These are phyloP conservation scores for Macroteleia sp. DNA, from an alignment of 2,888 invertebrate species.

Conservation along the genomic window DNA sequence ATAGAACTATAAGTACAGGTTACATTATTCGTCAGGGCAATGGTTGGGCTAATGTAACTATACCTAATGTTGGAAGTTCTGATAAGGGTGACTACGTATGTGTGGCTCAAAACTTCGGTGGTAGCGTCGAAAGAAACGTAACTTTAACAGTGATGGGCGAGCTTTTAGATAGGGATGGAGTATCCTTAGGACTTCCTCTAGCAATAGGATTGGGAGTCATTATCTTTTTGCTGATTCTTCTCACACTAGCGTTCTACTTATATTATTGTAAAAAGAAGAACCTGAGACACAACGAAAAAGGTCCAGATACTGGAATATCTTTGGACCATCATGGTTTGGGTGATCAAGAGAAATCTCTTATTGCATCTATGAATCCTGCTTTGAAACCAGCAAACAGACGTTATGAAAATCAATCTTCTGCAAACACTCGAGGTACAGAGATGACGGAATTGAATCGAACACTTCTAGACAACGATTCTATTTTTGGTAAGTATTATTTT, in stretches of 20 bases:
- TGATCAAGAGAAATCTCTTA: conserved; percentile 93
- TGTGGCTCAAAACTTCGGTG: conserved; percentile 92
- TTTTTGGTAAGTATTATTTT: conserved; percentile 90
- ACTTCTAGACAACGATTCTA: conserved; percentile 91
- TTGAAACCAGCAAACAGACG: conserved; percentile 92
- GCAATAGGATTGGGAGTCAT: conserved; percentile 83
- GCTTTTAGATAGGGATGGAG: conserved; percentile 68
- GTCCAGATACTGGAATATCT: conserved; percentile 86
- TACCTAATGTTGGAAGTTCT: conserved; percentile 86
- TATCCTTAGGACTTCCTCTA: conserved; percentile 83
- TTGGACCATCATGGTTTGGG: conserved; percentile 91
- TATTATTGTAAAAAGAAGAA: conserved; percentile 86
- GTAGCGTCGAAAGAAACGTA: conserved; percentile 90
- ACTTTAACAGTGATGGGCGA: conserved; percentile 86
- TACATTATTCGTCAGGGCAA: conserved; percentile 71
- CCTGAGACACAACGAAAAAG: conserved; percentile 86
- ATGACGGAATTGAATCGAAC: conserved; percentile 93
- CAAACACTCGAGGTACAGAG: conserved; percentile 90
- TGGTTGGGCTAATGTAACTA: conserved; percentile 87
- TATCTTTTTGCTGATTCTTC: conserved; percentile 85
- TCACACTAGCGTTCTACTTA: conserved; percentile 85
- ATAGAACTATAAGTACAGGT: conserved; percentile 77
- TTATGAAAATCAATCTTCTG: conserved; percentile 90
- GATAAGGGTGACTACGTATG: conserved; percentile 92
- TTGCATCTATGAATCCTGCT: conserved; percentile 93